Evolutionary conservation across 1,140 invertebrate genomes (phyloP).

Genomic region (Ceratina australensis): DNA sequence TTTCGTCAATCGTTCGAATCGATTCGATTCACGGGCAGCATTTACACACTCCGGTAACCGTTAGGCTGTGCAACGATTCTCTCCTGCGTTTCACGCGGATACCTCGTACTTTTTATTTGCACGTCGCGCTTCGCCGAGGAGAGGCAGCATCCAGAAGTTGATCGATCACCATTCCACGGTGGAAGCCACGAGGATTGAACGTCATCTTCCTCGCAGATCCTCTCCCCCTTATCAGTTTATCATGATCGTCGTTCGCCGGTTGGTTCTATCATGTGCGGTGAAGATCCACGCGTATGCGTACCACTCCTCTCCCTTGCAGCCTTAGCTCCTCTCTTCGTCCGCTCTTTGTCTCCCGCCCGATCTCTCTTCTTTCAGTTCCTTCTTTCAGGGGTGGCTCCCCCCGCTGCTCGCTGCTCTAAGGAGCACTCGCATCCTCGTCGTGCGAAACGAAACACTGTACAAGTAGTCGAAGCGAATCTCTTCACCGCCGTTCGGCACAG

Average conservation of each 20-base stretch:
- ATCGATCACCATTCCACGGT: neutral
- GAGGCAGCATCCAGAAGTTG: neutral
- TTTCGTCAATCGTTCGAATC: neutral
- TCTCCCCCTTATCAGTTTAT: neutral
- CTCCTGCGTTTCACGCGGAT: neutral
- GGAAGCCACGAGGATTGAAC: neutral
- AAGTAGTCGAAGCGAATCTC: neutral
- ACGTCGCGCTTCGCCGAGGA: slow-evolving; percentile 19
- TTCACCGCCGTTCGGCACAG: neutral
- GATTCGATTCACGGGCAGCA: slow-evolving; percentile 1
- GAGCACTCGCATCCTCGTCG: neutral
- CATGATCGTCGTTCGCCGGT: neutral
- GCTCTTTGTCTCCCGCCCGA: neutral
- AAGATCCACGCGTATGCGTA: neutral
- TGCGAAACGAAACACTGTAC: slow-evolving; percentile 5
- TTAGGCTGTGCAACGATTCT: neutral
- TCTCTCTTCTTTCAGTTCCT: slow-evolving; percentile 13
- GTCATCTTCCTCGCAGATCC: slow-evolving; percentile 30
- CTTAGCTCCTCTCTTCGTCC: too few species aligned
- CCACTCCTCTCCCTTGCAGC: neutral
- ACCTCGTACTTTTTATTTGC: neutral
- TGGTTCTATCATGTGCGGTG: slow-evolving; percentile 8
- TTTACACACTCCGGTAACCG: neutral
- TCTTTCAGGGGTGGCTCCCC: neutral
- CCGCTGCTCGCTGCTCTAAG: neutral